These are phyloP conservation scores for Eupithecia insigniata DNA, from an alignment of 2,888 invertebrate genomes.

Conservation along the genomic window DNA sequence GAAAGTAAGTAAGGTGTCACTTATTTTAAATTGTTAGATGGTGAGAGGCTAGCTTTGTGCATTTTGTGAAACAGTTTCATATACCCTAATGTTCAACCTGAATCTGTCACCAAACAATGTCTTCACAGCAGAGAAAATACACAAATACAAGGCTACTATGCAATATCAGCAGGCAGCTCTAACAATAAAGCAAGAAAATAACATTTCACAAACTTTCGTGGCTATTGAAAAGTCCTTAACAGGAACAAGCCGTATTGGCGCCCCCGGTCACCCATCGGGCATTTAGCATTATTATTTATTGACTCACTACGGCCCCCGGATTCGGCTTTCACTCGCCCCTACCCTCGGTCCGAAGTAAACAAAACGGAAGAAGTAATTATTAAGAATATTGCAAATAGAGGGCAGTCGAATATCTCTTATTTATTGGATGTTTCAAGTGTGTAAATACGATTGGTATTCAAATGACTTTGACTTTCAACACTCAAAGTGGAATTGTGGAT, in stretches of 20 bases:
- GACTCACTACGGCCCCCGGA: constrained; percentile 69
- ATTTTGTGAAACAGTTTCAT: neutral
- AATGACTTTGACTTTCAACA: constrained; percentile 4
- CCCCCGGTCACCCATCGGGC: constrained; percentile 73
- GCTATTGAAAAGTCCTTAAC: constrained; percentile 41
- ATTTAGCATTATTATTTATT: constrained; percentile 83
- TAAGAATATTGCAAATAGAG: constrained; percentile 81
- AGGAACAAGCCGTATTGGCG: constrained; percentile 47
- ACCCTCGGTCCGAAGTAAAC: constrained; percentile 63
- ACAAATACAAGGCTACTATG: neutral
- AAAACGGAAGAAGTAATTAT: constrained; percentile 83
- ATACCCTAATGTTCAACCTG: neutral
- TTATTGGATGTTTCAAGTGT: constrained; percentile 62
- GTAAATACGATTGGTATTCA: constrained; percentile 42
- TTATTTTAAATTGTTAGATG: neutral
- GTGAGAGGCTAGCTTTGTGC: neutral
- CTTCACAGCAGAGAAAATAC: neutral
- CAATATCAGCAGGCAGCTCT: neutral
- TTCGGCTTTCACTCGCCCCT: constrained; percentile 75
- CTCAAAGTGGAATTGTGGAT: neutral
- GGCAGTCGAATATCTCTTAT: constrained; percentile 55
- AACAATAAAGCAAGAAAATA: constrained; percentile 12
- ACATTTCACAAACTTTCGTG: constrained; percentile 11
- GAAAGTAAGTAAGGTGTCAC: no score
- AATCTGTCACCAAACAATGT: neutral